These are phyloP conservation scores for Philopotamus ludificatus DNA, from an alignment of 1,140 invertebrate genomes.

Conservation along the genomic window DNA sequence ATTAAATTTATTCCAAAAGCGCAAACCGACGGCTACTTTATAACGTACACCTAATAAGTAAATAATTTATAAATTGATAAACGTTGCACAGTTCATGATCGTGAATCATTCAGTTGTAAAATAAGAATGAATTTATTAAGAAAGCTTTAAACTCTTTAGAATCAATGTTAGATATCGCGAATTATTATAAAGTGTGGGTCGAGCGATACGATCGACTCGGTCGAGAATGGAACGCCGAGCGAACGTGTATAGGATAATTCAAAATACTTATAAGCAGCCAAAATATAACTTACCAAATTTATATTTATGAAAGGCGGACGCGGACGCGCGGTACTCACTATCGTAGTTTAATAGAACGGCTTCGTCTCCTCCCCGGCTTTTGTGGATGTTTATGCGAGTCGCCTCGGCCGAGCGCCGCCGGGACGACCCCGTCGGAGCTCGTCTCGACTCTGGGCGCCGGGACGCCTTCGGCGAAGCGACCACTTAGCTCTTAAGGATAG, in stretches of 20 bases:
- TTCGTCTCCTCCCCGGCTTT: too few relatives aligned
- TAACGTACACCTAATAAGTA: too few relatives aligned
- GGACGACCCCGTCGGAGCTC: background rate
- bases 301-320: conserved; percentile 4
- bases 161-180: conserved; percentile 37
- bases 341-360: too few relatives aligned
- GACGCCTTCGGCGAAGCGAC: too few relatives aligned
- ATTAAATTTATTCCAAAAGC: conserved; percentile 3
- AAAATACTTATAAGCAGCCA: too few relatives aligned
- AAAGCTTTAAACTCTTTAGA: conserved; percentile 37
- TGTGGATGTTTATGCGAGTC: too few relatives aligned
- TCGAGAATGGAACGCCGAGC: too few relatives aligned
- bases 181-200: too few relatives aligned
- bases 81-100: conserved; percentile 20
- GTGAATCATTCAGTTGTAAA: conserved; percentile 17
- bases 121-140: conserved; percentile 25
- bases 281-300: conserved; percentile 5
- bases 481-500: too few relatives aligned
- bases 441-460: too few relatives aligned
- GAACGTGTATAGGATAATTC: too few relatives aligned
- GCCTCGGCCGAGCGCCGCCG: background rate
- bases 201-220: too few relatives aligned
- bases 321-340: conserved; percentile 11
- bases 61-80: conserved; percentile 18
- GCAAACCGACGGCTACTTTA: background rate